Base-by-base conservation (phyloP, 2,113 vertebrate species). In the Marcusenius ussheri region DNA sequence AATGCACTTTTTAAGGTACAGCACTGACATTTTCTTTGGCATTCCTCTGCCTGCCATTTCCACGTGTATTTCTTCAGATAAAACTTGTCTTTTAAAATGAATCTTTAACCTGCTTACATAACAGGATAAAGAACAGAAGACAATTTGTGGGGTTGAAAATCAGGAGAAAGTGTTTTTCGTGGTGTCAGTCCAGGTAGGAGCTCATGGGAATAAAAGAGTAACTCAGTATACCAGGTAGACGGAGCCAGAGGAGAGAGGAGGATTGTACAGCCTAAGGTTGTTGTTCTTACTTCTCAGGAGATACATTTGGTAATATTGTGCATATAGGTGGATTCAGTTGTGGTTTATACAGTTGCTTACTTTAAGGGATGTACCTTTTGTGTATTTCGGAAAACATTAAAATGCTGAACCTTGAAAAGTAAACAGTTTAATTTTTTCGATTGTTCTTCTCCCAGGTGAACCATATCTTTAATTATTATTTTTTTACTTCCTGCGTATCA, bases 1-100 rank as follows among this genome's bases (percentile, higher is more conserved):
- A 80, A 80, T 19, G 13, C 15, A 24, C 45, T 47, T 47, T 13
- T 13, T 51, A 89, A 80, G 21, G 47, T 53, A 83, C 8, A 51
- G 21, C 49, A 27, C n/a, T 89, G 19, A 13, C 46, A 83, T 83
- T 89, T 83, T 83, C 88, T 45, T 56, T 89, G 70, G 19, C 70
- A 89, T 83, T 83, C 80, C 50, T 2, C 50, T 53, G 24, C 58
- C 74, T 89, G 74, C 31, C 88, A 56, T 89, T 89, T 88, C 62
- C 50, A 9, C 9, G 17, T 24, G n/a, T 21, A 17, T 50, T 89
- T 50, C 47, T 89, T 83, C 35, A 53, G 70, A 56, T 51, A 8
- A 51, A 17, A 51, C 49, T 56, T 80, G 31, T 27, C 5, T 42
- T 31, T 42, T 21, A 83, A 77, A 35, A 21, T 10, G 46, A 4